These are phyloP conservation scores for Malurus alboscapulatus DNA, from an alignment of 2,113 vertebrate genomes.

Conservation along the genomic window DNA sequence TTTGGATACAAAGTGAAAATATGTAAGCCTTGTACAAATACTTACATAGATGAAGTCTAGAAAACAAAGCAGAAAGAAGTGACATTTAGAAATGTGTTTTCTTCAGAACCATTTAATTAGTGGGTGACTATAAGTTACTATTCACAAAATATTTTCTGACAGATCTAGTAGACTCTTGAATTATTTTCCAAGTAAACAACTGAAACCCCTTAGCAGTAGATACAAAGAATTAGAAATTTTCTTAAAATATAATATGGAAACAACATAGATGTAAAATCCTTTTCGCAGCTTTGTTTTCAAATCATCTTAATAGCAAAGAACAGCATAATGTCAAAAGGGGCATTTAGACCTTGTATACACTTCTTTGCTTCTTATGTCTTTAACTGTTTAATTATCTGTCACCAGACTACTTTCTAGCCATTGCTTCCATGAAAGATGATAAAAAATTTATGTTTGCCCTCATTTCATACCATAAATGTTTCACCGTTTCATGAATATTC, in stretches of 20 bases:
- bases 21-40: background rate
- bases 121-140: background rate
- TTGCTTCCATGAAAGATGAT: background rate
- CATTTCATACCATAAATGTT: background rate
- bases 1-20: background rate
- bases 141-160: background rate
- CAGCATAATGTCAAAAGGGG: background rate
- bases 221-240: background rate
- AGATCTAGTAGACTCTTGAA: background rate
- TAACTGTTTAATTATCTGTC: background rate
- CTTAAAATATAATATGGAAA: background rate
- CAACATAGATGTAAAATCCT: background rate
- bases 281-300: background rate
- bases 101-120: background rate
- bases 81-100: background rate
- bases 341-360: background rate
- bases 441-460: background rate
- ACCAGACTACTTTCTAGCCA: background rate
- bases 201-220: background rate
- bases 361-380: background rate
- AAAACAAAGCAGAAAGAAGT: accelerated
- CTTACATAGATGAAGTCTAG: background rate
- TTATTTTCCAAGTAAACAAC: background rate
- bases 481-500: constrained; percentile 10
- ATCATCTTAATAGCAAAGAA: background rate